phyloP scores from a whole-genome alignment of 2,888 invertebrate species.

The Cephus rjabovi region DNA sequence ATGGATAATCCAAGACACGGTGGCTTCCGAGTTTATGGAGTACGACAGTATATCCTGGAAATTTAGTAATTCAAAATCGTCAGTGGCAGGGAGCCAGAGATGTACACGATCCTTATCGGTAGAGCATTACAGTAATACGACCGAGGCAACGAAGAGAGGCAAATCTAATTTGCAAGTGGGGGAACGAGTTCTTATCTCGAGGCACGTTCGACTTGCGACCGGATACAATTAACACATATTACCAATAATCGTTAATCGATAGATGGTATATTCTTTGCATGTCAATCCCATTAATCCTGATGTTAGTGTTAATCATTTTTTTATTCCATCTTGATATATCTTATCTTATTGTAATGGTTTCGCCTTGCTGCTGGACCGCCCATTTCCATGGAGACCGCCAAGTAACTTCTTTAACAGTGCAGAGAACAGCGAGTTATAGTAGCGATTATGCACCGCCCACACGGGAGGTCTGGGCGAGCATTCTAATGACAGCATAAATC shows the following conservation, averaged over 20 bases:
- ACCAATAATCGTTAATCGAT: constrained; percentile 17
- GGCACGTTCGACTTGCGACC: no score
- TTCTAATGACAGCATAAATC: constrained; percentile 58
- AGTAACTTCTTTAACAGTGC: neutral
- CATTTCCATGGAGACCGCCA: no score
- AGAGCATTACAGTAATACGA: neutral
- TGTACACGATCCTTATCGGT: neutral
- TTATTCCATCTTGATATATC: no score
- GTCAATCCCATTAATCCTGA: constrained; percentile 16
- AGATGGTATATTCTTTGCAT: constrained; percentile 1
- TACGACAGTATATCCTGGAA: no score
- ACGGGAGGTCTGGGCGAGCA: constrained; percentile 42
- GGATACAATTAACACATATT: constrained; percentile 12
- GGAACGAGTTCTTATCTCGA: constrained; percentile 11
- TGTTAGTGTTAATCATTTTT: neutral
- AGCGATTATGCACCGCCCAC: constrained; percentile 53
- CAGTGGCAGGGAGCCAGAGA: no score
- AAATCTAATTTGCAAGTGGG: neutral
- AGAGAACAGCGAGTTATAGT: constrained; percentile 33
- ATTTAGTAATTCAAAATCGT: no score
- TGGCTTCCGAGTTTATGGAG: no score
- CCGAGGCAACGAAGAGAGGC: neutral
- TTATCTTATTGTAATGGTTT: neutral
- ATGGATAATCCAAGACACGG: no score
- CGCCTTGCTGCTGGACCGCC: neutral